Evolutionary conservation across 2,888 invertebrate species (phyloP).

Genomic region (Liopterus haemorrhoidalis): DNA sequence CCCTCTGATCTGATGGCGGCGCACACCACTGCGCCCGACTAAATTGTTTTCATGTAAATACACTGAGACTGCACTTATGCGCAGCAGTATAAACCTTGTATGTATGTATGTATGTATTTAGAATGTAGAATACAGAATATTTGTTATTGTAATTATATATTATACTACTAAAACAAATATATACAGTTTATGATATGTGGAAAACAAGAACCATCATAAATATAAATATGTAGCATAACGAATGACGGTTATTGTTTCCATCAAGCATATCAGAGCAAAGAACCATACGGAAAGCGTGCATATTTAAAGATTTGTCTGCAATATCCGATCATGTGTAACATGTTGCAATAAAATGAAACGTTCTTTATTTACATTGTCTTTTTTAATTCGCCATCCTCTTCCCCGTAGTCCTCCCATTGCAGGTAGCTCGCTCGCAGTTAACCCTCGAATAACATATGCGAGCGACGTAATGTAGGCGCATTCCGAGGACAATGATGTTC

Average conservation of each 20-base stretch:
- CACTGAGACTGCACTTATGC: slow-evolving; percentile 26
- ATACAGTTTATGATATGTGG: slow-evolving; percentile 15
- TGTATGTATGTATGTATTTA: slow-evolving; percentile 45
- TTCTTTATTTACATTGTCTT: slow-evolving; percentile 41
- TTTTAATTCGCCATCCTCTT: not conserved
- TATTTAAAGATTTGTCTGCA: slow-evolving; percentile 19
- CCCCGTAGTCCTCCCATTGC: too few species aligned
- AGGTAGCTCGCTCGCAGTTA: too few species aligned
- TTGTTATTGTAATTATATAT: slow-evolving; percentile 27
- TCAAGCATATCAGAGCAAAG: slow-evolving; percentile 37
- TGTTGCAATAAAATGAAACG: slow-evolving; percentile 48
- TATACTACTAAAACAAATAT: slow-evolving; percentile 29
- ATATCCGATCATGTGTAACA: slow-evolving; percentile 43
- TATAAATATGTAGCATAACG: not conserved
- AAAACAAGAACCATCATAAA: not conserved
- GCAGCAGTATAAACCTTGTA: slow-evolving; percentile 45
- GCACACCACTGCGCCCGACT: slow-evolving; percentile 9
- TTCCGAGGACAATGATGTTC: too few species aligned
- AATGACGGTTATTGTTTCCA: slow-evolving; percentile 29
- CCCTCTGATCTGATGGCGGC: slow-evolving; percentile 1
- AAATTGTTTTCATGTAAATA: slow-evolving; percentile 28
- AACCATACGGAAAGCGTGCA: slow-evolving; percentile 19
- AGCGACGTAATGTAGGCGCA: too few species aligned
- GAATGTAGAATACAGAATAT: slow-evolving; percentile 36
- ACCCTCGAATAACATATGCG: too few species aligned